These are phyloP conservation scores for Clamator glandarius DNA, from an alignment of 2,797 vertebrate genomes.

Conservation along the genomic window DNA sequence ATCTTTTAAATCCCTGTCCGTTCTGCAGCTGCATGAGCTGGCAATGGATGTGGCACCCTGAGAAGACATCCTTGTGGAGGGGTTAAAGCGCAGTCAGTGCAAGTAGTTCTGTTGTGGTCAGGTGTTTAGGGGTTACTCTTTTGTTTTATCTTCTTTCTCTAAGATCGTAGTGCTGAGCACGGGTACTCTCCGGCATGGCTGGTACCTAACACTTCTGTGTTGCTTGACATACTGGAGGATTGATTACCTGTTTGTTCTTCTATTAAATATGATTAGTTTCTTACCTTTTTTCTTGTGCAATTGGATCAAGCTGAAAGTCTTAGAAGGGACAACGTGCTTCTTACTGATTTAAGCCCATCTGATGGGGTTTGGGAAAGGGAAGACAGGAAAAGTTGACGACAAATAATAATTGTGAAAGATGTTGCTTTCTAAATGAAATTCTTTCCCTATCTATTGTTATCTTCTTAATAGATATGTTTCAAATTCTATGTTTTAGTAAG, in stretches of 20 bases:
- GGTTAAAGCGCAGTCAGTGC: background rate
- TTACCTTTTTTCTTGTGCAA: background rate
- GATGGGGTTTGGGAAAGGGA: background rate
- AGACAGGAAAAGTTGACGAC: background rate
- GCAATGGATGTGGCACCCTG: background rate
- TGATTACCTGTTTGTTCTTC: background rate
- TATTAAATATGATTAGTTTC: background rate
- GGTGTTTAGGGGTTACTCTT: background rate
- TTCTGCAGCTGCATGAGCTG: background rate
- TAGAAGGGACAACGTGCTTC: background rate
- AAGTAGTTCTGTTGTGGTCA: too few species aligned
- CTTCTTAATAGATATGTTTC: background rate
- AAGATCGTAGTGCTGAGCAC: accelerated
- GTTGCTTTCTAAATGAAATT: background rate
- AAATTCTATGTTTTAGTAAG: background rate
- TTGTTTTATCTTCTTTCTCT: too few species aligned
- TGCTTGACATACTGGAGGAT: background rate
- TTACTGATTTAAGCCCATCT: too few species aligned
- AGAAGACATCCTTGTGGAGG: background rate
- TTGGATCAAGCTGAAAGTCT: background rate
- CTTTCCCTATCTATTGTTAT: background rate
- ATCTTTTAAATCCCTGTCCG: background rate
- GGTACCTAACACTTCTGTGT: background rate
- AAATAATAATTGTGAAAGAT: background rate
- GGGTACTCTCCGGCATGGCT: background rate